Percentiles rank a stretch among this genome's conserved stretches.
Evolutionary conservation across 2,797 vertebrate genomes (phyloP).

Genomic region (Leptatherina wallacei): DNA sequence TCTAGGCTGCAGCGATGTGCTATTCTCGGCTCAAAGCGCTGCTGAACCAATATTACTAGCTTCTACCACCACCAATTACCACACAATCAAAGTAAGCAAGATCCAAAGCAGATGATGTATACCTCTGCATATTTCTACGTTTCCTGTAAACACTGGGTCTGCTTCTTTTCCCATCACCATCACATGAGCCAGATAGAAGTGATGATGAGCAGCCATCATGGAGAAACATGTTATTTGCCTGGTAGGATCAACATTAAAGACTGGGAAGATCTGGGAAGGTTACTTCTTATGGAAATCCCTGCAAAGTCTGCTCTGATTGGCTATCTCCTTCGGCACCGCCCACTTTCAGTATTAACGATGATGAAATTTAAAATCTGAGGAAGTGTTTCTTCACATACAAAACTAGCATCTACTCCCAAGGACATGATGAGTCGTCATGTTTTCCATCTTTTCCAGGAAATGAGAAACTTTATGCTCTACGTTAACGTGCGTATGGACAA

Average conservation of each 20-base stretch:
- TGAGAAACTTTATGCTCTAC: background rate
- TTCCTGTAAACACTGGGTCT: background rate
- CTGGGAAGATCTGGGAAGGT: background rate
- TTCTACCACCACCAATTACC: background rate
- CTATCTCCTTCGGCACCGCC: background rate
- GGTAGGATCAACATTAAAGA: too few species aligned
- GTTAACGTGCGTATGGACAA: too few species aligned
- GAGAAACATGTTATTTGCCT: too few species aligned
- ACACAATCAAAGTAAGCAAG: background rate
- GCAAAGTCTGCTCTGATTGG: background rate
- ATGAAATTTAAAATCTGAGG: too few species aligned
- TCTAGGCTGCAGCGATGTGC: background rate
- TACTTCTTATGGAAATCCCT: background rate
- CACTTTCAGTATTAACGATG: background rate
- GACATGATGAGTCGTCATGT: background rate
- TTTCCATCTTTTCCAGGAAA: background rate
- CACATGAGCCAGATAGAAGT: background rate
- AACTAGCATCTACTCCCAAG: background rate
- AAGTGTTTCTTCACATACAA: background rate
- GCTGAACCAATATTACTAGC: background rate
- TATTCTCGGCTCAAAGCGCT: background rate
- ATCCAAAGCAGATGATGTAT: background rate
- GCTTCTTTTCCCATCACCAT: background rate
- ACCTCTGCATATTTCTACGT: background rate
- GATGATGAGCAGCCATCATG: background rate